Evolutionary conservation across 2,888 invertebrate species (phyloP), one percentile per base, ranked within the genome.

Genomic region (Drosophila kanekoi): DNA sequence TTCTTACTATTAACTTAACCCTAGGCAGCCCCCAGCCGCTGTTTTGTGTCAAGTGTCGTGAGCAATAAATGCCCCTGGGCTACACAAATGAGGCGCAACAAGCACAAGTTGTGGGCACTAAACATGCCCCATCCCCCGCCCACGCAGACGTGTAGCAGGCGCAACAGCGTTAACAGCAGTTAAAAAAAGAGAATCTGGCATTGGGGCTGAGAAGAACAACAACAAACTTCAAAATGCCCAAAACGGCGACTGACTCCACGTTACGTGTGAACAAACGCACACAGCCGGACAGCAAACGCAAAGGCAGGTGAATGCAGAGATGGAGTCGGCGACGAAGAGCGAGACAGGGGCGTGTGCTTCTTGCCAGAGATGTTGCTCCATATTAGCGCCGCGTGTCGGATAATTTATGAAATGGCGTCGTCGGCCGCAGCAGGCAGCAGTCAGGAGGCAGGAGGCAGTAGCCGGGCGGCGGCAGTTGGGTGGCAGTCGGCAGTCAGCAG

Each of bases 341-440:
- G 8, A 20, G 53, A 13, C 2, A 6, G 11, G 33, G 43, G 51
- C 16, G 32, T 16, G 35, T 35, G 32, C 35, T 60, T 41, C 70
- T 76, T 74, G 75, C 71, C 71, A 72, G 64, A 72, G 76, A 79
- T 87, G 83, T 87, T 77, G 83, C 79, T 85, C 87, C 83, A 81
- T 85, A 87, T 83, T 83, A 83, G 85, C 85, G 87, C 83, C 83
- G 83, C 87, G 87, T 87, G 87, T 81, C 71, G 87, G 87, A 79
- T 87, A 84, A 84, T 84, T 84, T 84, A 84, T 84, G 83, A 85
- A 86, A 78, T 64, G 72, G 75, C 77, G 47, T 58, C 64, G 65
- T 71, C 77, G 86, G 77, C 78, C 76, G 60, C 70, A 76, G 69
- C 65, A 61, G 72, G 49, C 45, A 45, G 53, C 23, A 63, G 49